Base-by-base conservation (phyloP, 2,797 vertebrate genomes). In the Diplodus sargus region DNA sequence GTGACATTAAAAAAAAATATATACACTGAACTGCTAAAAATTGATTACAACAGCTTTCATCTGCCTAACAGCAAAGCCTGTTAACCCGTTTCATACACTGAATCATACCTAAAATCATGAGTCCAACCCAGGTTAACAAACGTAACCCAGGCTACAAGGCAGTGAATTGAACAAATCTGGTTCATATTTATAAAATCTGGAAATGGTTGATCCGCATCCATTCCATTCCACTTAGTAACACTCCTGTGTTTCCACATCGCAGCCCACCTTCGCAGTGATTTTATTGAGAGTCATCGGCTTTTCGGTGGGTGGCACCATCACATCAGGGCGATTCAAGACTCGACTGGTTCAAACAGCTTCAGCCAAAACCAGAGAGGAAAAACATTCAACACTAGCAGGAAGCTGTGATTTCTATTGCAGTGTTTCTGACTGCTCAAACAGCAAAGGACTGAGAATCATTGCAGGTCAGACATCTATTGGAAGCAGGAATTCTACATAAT, bases 91-190 rank as follows among this genome's bases (percentile, higher is more conserved):
- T 91, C 62, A 84, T 79, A 80, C 39, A 86, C 63, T 85, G 58
- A 91, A 82, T 89, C 88, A 92, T 82, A 81, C 52, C 67, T 76
- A 67, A 88, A 84, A 86, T 89, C 79, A 85, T 79, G 56, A 78
- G 59, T 79, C 34, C 68, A 34, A 79, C 53, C 57, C 15, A 47
- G 63, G 72, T 84, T 65, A 69, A 82, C 53, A 54, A 80, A 76
- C 58, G 53, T 74, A 72, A 86, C 81, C 74, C 23, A 22, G 66
- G 77, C 66, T 60, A 62, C 69, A 74, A 78, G 87, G 90, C 86
- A 91, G 81, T 85, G 63, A 80, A 70, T 45, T 68, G 2, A 56
- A 71, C 42, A 79, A 82, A 83, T 86, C 66, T 84, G 74, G 61
- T 57, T 60, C 60, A 61, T n/a, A 45, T 61, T 63, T 52, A 20